phyloP scores from a whole-genome alignment of 2,797 vertebrate species.

The Ptychadena robeensis region DNA sequence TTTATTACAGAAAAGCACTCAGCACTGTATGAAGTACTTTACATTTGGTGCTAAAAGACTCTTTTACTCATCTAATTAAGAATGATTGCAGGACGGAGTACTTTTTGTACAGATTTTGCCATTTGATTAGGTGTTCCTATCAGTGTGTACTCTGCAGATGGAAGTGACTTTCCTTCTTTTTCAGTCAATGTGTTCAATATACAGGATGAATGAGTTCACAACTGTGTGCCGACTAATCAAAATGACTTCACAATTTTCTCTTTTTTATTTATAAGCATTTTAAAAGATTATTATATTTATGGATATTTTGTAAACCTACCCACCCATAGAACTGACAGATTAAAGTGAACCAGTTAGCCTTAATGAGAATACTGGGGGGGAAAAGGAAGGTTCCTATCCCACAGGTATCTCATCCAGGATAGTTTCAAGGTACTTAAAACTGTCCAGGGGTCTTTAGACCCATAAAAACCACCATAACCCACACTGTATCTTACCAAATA shows the following conservation, averaged over 20 bases:
- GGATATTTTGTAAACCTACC: neutral
- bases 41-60: constrained; percentile 24
- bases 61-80: constrained; percentile 45
- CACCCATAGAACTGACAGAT: too few relatives aligned
- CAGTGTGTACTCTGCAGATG: constrained; percentile 26
- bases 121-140: constrained; percentile 44
- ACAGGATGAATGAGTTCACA: constrained; percentile 36
- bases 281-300: neutral
- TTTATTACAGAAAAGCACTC: constrained; percentile 35
- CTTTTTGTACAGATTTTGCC: constrained; percentile 18
- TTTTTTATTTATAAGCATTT: constrained; percentile 18
- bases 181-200: constrained; percentile 38
- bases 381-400: too few relatives aligned
- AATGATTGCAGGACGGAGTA: constrained; percentile 28
- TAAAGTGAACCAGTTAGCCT: too few relatives aligned
- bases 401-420: too few relatives aligned
- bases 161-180: constrained; percentile 3
- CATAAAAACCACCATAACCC: too few relatives aligned
- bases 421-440: too few relatives aligned
- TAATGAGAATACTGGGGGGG: too few relatives aligned
- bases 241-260: constrained; percentile 24
- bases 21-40: constrained; percentile 43
- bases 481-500: too few relatives aligned
- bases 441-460: too few relatives aligned
- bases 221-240: constrained; percentile 26